Base-by-base conservation (phyloP, 2,113 vertebrate genomes). In the Elgaria multicarinata region DNA sequence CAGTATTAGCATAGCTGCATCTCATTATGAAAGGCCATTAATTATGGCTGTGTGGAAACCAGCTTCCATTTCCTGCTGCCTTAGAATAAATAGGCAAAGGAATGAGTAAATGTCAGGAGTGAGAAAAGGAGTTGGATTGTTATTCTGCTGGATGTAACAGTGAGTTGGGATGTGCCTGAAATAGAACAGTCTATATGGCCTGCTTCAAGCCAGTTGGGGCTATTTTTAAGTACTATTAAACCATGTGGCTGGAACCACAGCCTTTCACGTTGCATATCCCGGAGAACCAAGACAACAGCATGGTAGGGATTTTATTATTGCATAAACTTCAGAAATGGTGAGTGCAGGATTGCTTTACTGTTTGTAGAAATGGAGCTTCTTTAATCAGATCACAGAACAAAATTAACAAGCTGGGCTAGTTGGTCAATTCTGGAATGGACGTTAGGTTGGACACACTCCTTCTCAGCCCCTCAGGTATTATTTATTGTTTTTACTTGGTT, bases 151-250 rank as follows among this genome's bases (percentile, higher is more conserved):
- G 85, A 90, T 72, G 74, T 91, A 42, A 93, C 92, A 87, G 94
- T 91, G 93, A 87, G 88, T 95, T 92, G 91, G 44, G 72, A 8
- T 67, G 92, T 53, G 91, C 96, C 92, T 77, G 93, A 96, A 96
- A 96, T 96, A 96, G 95, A 92, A 91, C 90, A 0, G 42, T 93
- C 90, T 92, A 69, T 89, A 87, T 92, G 92, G 94, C 64, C 91
- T 92, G 93, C 94, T 64, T 90, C 53, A 91, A 90, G 89, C 92
- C 87, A 55, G 16, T 84, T 50, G 78, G 86, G 39, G 91, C 95
- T 96, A 96, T 96, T 96, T 89, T 96, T 96, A 95, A 89, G 94
- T 81, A 80, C 83, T 89, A 85, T 85, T 93, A 90, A 96, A 93
- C 89, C 91, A 93, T 92, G 92, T 84, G 90, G 89, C 88, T 85